phyloP scores from a whole-genome alignment of 1,140 invertebrate genomes.

The Lepidostoma basale region DNA sequence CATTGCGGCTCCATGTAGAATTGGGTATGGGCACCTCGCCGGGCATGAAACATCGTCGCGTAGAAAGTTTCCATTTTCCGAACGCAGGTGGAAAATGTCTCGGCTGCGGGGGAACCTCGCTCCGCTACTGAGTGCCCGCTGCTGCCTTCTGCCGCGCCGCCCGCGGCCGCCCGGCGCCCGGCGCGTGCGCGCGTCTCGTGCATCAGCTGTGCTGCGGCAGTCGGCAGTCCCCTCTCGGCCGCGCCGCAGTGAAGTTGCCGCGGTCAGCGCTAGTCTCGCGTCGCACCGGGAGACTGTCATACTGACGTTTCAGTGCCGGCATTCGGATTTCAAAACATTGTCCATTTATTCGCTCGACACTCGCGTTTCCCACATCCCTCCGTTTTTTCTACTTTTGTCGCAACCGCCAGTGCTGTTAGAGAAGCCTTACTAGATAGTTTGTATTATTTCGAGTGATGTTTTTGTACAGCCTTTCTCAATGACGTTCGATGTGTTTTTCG shows the following conservation, averaged over 20 bases:
- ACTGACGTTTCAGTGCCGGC: slow-evolving; percentile 19
- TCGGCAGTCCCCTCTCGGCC: slow-evolving; percentile 33
- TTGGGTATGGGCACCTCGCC: not conserved
- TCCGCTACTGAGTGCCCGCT: not conserved
- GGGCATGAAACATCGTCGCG: not conserved
- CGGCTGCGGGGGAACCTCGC: not conserved
- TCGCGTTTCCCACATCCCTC: slow-evolving; percentile 2
- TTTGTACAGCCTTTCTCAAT: not conserved
- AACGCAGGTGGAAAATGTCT: not conserved
- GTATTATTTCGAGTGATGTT: slow-evolving; percentile 3
- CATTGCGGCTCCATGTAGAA: slow-evolving; percentile 18
- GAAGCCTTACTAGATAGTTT: slow-evolving; percentile 19
- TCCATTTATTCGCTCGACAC: not conserved
- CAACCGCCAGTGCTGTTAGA: slow-evolving; percentile 3
- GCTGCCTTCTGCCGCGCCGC: not conserved
- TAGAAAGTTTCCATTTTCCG: not conserved
- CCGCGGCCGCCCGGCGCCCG: not conserved
- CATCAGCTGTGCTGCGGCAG: slow-evolving; percentile 36
- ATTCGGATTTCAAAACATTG: slow-evolving; percentile 23
- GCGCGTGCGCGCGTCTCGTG: slow-evolving; percentile 17
- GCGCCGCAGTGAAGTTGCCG: slow-evolving; percentile 22
- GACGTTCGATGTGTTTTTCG: not conserved
- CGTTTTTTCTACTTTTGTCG: not conserved
- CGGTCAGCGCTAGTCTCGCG: slow-evolving; percentile 17
- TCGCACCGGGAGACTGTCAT: slow-evolving; percentile 23